These are phyloP conservation scores for Cantharis rustica DNA, from an alignment of 2,888 invertebrate genomes.

Conservation along the genomic window DNA sequence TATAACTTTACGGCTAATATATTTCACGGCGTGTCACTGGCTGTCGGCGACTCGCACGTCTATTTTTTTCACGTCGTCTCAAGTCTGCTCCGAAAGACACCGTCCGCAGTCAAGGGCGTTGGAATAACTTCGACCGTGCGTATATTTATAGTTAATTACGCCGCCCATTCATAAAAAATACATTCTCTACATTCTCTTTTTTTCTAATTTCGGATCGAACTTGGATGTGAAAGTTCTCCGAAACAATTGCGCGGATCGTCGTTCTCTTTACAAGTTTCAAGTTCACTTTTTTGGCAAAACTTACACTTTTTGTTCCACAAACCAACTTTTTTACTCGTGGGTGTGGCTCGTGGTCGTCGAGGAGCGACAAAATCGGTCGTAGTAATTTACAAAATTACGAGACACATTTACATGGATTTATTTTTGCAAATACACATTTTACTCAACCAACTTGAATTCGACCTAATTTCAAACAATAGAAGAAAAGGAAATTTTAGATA, in stretches of 20 bases:
- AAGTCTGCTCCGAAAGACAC: slow-evolving; percentile 24
- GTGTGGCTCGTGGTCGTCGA: not conserved
- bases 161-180: slow-evolving; percentile 1
- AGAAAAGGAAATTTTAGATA: too few relatives aligned
- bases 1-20: slow-evolving; percentile 51
- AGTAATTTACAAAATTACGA: too few relatives aligned
- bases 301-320: not conserved
- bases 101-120: slow-evolving; percentile 41
- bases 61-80: slow-evolving; percentile 44
- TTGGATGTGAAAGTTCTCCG: not conserved
- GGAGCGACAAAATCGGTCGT: not conserved
- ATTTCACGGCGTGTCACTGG: slow-evolving; percentile 47
- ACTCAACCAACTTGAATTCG: too few relatives aligned
- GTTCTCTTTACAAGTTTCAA: not conserved
- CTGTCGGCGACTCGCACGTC: slow-evolving; percentile 42
- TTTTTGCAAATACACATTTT: too few relatives aligned
- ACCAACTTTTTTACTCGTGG: not conserved
- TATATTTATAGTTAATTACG: slow-evolving; percentile 11
- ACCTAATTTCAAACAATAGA: too few relatives aligned
- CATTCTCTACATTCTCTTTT: not conserved
- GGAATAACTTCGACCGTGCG: slow-evolving; percentile 15
- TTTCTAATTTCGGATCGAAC: not conserved
- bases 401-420: too few relatives aligned
- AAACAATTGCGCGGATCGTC: not conserved
- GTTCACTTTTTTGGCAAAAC: not conserved